These are phyloP conservation scores for Heliconius hewitsoni DNA, from an alignment of 1,140 invertebrate species.

Conservation along the genomic window DNA sequence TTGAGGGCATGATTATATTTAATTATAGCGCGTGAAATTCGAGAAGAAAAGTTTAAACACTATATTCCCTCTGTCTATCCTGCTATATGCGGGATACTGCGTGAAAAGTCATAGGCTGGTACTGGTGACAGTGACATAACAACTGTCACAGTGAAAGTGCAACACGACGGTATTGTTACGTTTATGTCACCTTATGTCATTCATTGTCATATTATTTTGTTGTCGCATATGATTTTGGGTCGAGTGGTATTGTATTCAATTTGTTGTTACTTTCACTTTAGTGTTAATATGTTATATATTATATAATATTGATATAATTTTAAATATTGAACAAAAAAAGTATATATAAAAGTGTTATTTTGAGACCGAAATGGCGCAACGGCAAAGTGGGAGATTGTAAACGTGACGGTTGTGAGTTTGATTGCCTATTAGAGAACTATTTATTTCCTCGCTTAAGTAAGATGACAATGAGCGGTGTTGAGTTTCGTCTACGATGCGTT, in stretches of 20 bases:
- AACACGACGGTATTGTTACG: not conserved
- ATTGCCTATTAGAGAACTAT: no score
- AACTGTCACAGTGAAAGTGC: not conserved
- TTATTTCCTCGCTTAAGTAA: no score
- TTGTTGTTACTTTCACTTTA: not conserved
- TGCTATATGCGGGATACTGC: not conserved
- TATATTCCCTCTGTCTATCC: not conserved
- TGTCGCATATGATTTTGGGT: slow-evolving; percentile 4
- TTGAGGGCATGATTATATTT: no score
- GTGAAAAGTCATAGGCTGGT: not conserved
- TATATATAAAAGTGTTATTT: no score
- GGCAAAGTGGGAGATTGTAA: no score
- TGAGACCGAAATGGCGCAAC: no score
- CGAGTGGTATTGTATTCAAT: not conserved
- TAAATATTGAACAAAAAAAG: no score
- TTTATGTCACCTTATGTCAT: not conserved
- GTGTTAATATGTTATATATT: no score
- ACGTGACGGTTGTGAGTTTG: no score
- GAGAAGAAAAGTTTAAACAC: not conserved
- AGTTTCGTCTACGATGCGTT: no score
- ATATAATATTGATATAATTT: no score
- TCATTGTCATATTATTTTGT: not conserved
- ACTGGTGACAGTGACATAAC: not conserved
- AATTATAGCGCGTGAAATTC: not conserved
- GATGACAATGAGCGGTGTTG: no score